These are phyloP conservation scores for Zaprionus tsacasi DNA, from an alignment of 1,140 invertebrate genomes.

Conservation along the genomic window DNA sequence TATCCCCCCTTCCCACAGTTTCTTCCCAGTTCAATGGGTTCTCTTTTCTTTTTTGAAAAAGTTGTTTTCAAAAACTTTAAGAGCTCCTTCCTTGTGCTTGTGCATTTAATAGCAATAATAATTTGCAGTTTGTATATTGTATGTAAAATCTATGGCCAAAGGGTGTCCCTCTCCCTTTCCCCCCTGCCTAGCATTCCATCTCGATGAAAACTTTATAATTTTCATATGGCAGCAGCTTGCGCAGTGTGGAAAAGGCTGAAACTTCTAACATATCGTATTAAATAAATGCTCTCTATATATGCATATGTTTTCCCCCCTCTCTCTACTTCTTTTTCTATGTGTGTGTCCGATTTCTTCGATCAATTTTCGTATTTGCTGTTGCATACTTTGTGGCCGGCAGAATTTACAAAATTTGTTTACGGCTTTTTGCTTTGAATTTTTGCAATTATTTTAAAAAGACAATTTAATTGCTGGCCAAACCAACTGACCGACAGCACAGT, in stretches of 20 bases:
- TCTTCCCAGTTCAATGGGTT: slow-evolving; percentile 17
- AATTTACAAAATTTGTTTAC: slow-evolving; percentile 56
- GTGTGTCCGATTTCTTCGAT: slow-evolving; percentile 22
- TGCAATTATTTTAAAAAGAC: slow-evolving; percentile 69
- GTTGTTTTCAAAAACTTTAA: slow-evolving; percentile 65
- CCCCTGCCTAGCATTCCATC: not conserved
- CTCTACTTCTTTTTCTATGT: not conserved
- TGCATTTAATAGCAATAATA: slow-evolving; percentile 81
- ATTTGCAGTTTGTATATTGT: slow-evolving; percentile 74
- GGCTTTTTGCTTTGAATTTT: slow-evolving; percentile 53
- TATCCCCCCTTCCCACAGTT: not conserved
- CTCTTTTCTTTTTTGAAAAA: slow-evolving; percentile 42
- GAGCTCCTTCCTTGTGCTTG: slow-evolving; percentile 70
- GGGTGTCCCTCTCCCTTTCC: slow-evolving; percentile 17
- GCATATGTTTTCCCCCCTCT: not conserved
- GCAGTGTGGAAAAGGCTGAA: slow-evolving; percentile 48
- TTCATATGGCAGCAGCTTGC: slow-evolving; percentile 60
- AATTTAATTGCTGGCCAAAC: slow-evolving; percentile 63
- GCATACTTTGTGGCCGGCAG: slow-evolving; percentile 53
- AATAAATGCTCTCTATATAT: slow-evolving; percentile 30
- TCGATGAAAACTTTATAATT: slow-evolving; percentile 71
- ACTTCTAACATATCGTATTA: slow-evolving; percentile 62
- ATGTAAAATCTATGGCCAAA: slow-evolving; percentile 65
- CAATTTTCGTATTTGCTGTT: slow-evolving; percentile 41
- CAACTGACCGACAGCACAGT: slow-evolving; percentile 10